phyloP scores from a whole-genome alignment of 1,140 invertebrate species.

The Drosophila grimshawi region DNA sequence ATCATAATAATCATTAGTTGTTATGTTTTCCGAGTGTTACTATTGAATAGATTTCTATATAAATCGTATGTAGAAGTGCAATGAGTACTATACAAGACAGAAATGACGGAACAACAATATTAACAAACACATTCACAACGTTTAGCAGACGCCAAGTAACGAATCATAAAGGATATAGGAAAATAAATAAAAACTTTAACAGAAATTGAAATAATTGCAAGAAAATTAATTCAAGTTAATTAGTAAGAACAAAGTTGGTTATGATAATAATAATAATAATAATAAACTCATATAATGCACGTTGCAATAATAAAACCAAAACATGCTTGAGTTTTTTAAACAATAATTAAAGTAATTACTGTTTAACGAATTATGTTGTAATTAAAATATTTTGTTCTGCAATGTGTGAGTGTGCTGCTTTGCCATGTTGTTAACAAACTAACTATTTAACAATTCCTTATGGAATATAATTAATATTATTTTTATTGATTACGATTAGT shows the following conservation, averaged over 20 bases:
- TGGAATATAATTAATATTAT: conserved; percentile 16
- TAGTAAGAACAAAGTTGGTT: conserved; percentile 2
- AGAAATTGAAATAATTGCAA: conserved; percentile 3
- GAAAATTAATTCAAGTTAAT: conserved; percentile 21
- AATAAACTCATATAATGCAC: conserved; percentile 35
- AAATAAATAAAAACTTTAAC: conserved; percentile 30
- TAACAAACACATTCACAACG: conserved; percentile 51
- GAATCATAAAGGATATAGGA: conserved; percentile 10
- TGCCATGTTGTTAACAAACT: conserved; percentile 54
- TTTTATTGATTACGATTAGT: conserved; percentile 3
- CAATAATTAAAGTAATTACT: conserved; percentile 17
- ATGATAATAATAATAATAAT: conserved; percentile 7
- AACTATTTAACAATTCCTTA: conserved; percentile 34
- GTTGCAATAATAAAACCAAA: conserved; percentile 10
- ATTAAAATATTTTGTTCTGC: conserved; percentile 22
- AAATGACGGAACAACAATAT: conserved; percentile 43
- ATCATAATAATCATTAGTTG: neutral
- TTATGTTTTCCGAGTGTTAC: neutral
- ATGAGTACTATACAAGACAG: conserved; percentile 46
- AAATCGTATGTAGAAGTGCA: conserved; percentile 27
- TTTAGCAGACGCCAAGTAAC: conserved; percentile 31
- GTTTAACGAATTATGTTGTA: neutral
- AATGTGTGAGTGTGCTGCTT: conserved; percentile 65
- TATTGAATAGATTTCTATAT: neutral
- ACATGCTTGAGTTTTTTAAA: conserved; percentile 12